Conservation (phyloP, 2,888 invertebrate genomes). For the Harmothoe impar region DNA sequence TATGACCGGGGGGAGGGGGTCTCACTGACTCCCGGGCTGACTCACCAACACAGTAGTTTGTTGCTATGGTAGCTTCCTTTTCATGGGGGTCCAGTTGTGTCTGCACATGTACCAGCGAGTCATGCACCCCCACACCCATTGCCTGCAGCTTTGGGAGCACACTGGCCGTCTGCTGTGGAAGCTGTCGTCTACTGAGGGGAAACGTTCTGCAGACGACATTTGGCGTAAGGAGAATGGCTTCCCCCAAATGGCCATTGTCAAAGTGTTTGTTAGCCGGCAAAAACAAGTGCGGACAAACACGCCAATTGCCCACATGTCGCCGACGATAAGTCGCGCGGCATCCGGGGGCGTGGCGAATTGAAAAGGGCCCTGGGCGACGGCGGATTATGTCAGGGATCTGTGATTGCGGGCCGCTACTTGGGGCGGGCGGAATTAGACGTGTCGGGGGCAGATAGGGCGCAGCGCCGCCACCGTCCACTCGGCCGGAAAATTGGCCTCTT, state of each 20-base stretch:
- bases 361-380: background rate
- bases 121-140: too few relatives aligned
- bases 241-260: slow-evolving; percentile 29
- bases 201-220: too few relatives aligned
- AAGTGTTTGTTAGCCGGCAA: slow-evolving; percentile 9
- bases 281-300: slow-evolving; percentile 5
- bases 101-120: too few relatives aligned
- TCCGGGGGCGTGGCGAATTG: background rate
- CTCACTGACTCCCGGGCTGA: too few relatives aligned
- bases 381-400: background rate
- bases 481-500: slow-evolving; percentile 31
- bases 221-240: slow-evolving; percentile 8
- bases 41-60: too few relatives aligned
- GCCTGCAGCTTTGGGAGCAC: too few relatives aligned
- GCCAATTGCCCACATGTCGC: background rate
- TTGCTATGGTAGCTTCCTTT: too few relatives aligned
- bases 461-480: background rate
- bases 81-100: too few relatives aligned
- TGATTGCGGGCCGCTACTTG: background rate
- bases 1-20: too few relatives aligned
- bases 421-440: slow-evolving; percentile 14
- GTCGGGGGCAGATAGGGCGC: background rate
- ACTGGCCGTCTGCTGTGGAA: too few relatives aligned
- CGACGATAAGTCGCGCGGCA: background rate
- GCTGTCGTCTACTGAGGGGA: too few relatives aligned